phyloP scores from a whole-genome alignment of 2,888 invertebrate species.

The Platycheirus rosarum region DNA sequence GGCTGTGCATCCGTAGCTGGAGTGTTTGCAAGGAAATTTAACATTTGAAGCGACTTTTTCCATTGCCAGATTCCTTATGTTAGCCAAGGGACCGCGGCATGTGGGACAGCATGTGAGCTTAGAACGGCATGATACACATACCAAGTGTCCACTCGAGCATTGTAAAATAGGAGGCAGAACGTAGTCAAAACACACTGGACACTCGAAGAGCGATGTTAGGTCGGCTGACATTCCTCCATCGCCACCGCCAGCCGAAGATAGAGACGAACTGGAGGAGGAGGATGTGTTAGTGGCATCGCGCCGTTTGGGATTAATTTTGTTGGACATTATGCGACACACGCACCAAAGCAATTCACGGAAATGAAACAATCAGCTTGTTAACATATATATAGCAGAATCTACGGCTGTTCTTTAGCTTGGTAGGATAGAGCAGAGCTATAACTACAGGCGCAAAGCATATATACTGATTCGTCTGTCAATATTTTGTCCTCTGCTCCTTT shows the following conservation, averaged over 20 bases:
- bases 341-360: conserved; percentile 74
- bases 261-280: conserved; percentile 82
- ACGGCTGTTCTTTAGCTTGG: conserved; percentile 18
- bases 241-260: conserved; percentile 82
- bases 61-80: conserved; percentile 99
- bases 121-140: conserved; percentile 98
- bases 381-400: conserved; percentile 58
- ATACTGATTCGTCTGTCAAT: background rate
- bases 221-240: conserved; percentile 89
- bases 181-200: conserved; percentile 99
- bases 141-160: conserved; percentile 99
- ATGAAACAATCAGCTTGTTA: conserved; percentile 75
- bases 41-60: conserved; percentile 99
- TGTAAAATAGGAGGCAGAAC: conserved; percentile 99
- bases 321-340: conserved; percentile 79
- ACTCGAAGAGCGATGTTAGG: conserved; percentile 95
- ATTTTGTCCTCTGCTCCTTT: conserved; percentile 14
- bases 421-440: background rate
- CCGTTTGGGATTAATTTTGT: conserved; percentile 82
- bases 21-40: conserved; percentile 99
- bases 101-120: conserved; percentile 99
- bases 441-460: conserved; percentile 33
- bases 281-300: conserved; percentile 82
- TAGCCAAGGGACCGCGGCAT: conserved; percentile 97
- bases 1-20: conserved; percentile 95